phyloP scores from a whole-genome alignment of 2,888 invertebrate species.

The Galeopsomyia nigrocyanea region DNA sequence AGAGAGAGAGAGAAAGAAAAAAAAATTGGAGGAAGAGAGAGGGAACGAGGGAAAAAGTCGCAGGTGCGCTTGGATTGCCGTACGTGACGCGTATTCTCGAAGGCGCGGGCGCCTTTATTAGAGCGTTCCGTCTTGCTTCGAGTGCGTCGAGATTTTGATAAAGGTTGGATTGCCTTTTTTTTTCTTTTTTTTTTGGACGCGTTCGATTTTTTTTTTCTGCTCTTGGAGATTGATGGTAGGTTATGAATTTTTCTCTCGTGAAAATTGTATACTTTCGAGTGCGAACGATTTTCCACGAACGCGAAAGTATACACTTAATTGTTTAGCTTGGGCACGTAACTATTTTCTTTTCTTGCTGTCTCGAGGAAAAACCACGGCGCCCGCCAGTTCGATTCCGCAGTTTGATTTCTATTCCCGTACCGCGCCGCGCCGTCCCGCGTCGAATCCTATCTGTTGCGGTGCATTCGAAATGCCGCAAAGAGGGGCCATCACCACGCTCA shows the following conservation, averaged over 20 bases:
- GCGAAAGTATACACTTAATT: conserved; percentile 22
- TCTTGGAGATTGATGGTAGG: background rate
- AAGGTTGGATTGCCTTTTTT: no score
- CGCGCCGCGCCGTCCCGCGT: conserved; percentile 1
- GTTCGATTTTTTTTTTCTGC: background rate
- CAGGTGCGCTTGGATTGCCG: conserved; percentile 39
- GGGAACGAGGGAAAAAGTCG: conserved; percentile 12
- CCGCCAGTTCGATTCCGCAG: conserved; percentile 21
- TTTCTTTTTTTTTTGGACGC: background rate
- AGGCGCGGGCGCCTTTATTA: conserved; percentile 17
- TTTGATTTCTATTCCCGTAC: conserved; percentile 54
- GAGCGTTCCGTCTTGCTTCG: conserved; percentile 21
- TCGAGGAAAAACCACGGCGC: conserved; percentile 1
- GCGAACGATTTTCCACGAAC: no score
- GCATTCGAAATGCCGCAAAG: conserved; percentile 49
- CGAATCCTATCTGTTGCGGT: conserved; percentile 43
- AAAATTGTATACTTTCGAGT: no score
- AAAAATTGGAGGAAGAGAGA: background rate
- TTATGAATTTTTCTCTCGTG: no score
- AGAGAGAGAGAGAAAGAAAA: background rate
- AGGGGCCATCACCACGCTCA: background rate
- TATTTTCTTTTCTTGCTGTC: conserved; percentile 8
- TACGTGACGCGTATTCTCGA: conserved; percentile 33
- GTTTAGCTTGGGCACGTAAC: conserved; percentile 38
- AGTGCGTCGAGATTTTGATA: no score